Evolutionary conservation across 2,888 invertebrate species (phyloP).

Genomic region (Coenonympha arcania): DNA sequence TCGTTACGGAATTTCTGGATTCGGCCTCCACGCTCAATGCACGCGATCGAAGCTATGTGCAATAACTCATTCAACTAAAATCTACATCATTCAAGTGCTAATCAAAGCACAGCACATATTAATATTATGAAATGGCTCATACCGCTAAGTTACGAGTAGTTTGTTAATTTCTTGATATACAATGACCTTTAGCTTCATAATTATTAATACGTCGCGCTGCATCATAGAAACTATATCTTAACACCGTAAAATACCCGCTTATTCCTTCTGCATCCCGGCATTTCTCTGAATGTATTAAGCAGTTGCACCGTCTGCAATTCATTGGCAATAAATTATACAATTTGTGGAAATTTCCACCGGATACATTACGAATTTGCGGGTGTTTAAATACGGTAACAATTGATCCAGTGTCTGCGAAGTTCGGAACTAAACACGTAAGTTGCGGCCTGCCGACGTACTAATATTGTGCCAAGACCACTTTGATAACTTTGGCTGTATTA

Average conservation of each 20-base stretch:
- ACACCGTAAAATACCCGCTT: conserved; percentile 20
- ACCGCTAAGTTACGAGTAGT: too few relatives aligned
- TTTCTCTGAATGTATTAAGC: conserved; percentile 16
- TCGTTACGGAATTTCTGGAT: too few relatives aligned
- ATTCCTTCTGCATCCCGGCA: conserved; percentile 14
- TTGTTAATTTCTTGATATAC: too few relatives aligned
- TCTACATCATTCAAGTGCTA: too few relatives aligned
- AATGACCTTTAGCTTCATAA: too few relatives aligned
- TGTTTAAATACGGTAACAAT: conserved; percentile 36
- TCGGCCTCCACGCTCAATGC: too few relatives aligned
- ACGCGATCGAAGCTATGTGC: too few relatives aligned
- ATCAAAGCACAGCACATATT: too few relatives aligned
- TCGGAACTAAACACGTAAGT: conserved; percentile 39
- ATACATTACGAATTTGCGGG: conserved; percentile 29
- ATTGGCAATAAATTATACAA: conserved; percentile 29
- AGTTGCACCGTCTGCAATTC: conserved; percentile 26
- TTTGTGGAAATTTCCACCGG: conserved; percentile 29
- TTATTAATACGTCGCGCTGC: neutral
- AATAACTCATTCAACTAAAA: too few relatives aligned
- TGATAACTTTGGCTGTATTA: conserved; percentile 30
- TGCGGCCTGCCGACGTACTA: conserved; percentile 35
- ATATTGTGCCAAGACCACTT: conserved; percentile 34
- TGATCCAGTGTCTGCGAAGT: conserved; percentile 52
- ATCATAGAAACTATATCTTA: conserved; percentile 8
- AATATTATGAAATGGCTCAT: too few relatives aligned